A percentile compares a stretch with the other conserved stretches of the same genome.
phyloP scores from a whole-genome alignment of 2,113 vertebrate genomes.

The Bos javanicus region DNA sequence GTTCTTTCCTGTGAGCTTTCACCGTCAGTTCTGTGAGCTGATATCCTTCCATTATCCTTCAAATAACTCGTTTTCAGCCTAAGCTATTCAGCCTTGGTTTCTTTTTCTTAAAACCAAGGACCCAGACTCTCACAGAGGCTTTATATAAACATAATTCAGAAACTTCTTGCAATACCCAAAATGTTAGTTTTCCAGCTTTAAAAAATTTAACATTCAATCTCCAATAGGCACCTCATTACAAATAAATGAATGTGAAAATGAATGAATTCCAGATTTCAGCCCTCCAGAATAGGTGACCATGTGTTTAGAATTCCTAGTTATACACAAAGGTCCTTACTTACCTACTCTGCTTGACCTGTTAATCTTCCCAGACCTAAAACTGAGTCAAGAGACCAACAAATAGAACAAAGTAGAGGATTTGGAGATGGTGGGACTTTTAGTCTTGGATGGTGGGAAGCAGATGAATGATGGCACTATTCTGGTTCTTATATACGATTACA shows the following conservation, averaged over 20 bases:
- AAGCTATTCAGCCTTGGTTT: not conserved
- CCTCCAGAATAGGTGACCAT: not conserved
- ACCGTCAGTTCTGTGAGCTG: not conserved
- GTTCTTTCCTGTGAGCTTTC: not conserved
- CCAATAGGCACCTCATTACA: not conserved
- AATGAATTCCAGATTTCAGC: not conserved
- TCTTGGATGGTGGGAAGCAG: not conserved
- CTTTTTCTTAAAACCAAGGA: not conserved
- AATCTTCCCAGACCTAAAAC: not conserved
- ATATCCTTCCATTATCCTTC: not conserved
- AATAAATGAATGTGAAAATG: not conserved
- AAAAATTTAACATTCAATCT: not conserved
- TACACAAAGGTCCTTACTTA: not conserved
- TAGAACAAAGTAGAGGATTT: not conserved
- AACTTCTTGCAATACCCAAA: not conserved
- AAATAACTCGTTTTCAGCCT: not conserved
- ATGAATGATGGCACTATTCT: not conserved
- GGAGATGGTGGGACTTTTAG: not conserved
- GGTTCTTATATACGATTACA: not conserved
- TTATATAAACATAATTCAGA: slow-evolving; percentile 1
- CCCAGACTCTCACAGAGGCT: not conserved
- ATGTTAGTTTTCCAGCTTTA: not conserved
- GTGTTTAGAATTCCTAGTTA: not conserved
- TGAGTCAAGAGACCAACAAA: not conserved
- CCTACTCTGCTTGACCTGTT: not conserved